Base-by-base conservation (phyloP, 1,140 invertebrate species). In the Brachionus manjavacas region DNA sequence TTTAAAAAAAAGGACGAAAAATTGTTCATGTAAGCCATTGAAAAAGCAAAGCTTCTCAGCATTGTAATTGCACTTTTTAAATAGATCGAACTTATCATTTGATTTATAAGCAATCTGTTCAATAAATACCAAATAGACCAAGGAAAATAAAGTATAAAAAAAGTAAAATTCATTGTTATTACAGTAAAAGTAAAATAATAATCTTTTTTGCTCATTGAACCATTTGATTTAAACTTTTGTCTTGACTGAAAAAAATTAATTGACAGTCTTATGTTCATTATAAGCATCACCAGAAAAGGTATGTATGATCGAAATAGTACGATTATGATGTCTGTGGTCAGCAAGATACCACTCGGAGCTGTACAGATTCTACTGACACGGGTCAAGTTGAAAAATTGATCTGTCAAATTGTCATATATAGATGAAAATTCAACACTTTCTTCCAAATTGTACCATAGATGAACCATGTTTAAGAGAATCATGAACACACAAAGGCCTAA, bases 11-110 rank as follows among this genome's bases (percentile, higher is more conserved):
- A 28, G 9, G 41, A 49, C 2, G 72, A 49, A 76, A 46, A 76
- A 76, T 76, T 76, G 41, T 76, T 76, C 23, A 76, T 23, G 52
- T 76, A 76, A 49, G 72, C 72, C 23, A 76, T 76, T 28, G 72
- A 76, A 76, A 76, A 76, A 3, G 72, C 41, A 49, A 76, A 12
- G 16, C 41, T 49, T 49, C 25, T 43, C 3, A 76, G 46, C 25
- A 76, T 28, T 49, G 41, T 46, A 20, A 76, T 31, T 8, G 8
- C 11, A 23, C 11, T 16, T 25, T 76, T 76, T 11, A 72, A 72
- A 9, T 39, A 72, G 25, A 23, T 20, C 2, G 72, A 76, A 2
- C 0, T 25, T 3, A 14, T 25, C 41, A 49, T 76, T 76, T 76
- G 41, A 3, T 41, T n/a, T 3, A 41, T 20, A 6, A 76, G 41